phyloP scores from a whole-genome alignment of 1,140 invertebrate genomes.

The Tetramorium alpestre region DNA sequence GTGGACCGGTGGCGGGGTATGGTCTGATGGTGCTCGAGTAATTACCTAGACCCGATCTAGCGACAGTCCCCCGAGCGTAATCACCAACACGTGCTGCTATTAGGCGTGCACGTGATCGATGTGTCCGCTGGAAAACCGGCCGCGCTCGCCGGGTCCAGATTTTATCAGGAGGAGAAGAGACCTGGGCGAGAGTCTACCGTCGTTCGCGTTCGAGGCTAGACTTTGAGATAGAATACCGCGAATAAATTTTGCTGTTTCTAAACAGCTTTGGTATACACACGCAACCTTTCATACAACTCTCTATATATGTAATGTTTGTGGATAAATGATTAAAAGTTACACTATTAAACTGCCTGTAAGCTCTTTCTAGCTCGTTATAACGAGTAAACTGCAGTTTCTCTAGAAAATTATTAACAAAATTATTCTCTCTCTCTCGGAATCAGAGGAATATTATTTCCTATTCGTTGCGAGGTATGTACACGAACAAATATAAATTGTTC shows the following conservation, averaged over 20 bases:
- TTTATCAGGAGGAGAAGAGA: slow-evolving; percentile 64
- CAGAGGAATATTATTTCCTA: slow-evolving; percentile 1
- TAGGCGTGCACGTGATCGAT: slow-evolving; percentile 82
- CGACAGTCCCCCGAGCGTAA: slow-evolving; percentile 81
- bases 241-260: not conserved
- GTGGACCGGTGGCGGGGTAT: slow-evolving; percentile 40
- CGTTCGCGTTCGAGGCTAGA: not conserved
- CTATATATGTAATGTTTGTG: not conserved
- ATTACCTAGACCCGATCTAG: slow-evolving; percentile 82
- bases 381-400: not conserved
- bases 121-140: slow-evolving; percentile 72
- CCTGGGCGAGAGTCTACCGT: not conserved
- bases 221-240: not conserved
- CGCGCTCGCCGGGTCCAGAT: slow-evolving; percentile 55
- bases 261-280: not conserved
- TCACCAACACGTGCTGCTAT: slow-evolving; percentile 82
- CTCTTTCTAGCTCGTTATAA: not conserved
- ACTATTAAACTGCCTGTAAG: slow-evolving; percentile 6
- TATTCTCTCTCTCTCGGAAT: not conserved
- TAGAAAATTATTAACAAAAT: not conserved
- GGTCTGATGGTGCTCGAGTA: slow-evolving; percentile 74
- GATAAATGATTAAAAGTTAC: not conserved
- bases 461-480: not conserved
- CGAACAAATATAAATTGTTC: slow-evolving; percentile 27
- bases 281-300: not conserved